Evolutionary conservation across 1,140 invertebrate species (phyloP).

Genomic region (Ceratina australensis): DNA sequence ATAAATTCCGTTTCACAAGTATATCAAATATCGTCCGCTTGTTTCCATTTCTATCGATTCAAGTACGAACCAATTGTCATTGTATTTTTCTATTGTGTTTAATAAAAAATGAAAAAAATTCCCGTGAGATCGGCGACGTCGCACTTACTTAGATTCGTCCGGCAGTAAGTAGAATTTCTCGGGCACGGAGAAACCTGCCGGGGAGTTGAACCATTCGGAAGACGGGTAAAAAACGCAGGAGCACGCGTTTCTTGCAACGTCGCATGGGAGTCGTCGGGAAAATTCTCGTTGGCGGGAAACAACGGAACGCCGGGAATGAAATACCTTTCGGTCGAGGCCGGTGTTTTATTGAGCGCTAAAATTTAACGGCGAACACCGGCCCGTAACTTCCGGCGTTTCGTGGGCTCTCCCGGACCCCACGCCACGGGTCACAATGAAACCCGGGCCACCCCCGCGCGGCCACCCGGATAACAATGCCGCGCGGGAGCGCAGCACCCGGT

Average conservation of each 20-base stretch:
- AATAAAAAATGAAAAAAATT: too few relatives aligned
- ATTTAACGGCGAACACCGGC: conserved; percentile 37
- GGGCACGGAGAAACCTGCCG: background rate
- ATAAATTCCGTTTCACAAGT: too few relatives aligned
- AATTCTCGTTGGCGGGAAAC: conserved; percentile 6
- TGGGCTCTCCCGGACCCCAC: background rate
- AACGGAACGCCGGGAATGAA: conserved; percentile 24
- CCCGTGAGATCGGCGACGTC: too few relatives aligned
- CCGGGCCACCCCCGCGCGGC: conserved; percentile 26
- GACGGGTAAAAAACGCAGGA: background rate
- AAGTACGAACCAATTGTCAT: too few relatives aligned
- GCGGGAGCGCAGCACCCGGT: conserved; percentile 21
- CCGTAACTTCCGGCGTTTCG: conserved; percentile 44
- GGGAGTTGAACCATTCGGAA: background rate
- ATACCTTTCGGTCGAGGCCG: conserved; percentile 9
- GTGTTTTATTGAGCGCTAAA: conserved; percentile 50
- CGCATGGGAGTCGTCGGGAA: background rate
- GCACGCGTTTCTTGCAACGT: background rate
- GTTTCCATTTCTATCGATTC: too few relatives aligned
- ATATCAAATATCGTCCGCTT: too few relatives aligned
- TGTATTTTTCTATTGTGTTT: too few relatives aligned
- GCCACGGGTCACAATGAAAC: conserved; percentile 50
- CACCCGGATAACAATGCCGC: conserved; percentile 56
- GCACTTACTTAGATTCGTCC: too few relatives aligned
- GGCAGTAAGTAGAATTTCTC: background rate